phyloP scores from a whole-genome alignment of 1,140 invertebrate genomes.

The Campoletis sonorensis region DNA sequence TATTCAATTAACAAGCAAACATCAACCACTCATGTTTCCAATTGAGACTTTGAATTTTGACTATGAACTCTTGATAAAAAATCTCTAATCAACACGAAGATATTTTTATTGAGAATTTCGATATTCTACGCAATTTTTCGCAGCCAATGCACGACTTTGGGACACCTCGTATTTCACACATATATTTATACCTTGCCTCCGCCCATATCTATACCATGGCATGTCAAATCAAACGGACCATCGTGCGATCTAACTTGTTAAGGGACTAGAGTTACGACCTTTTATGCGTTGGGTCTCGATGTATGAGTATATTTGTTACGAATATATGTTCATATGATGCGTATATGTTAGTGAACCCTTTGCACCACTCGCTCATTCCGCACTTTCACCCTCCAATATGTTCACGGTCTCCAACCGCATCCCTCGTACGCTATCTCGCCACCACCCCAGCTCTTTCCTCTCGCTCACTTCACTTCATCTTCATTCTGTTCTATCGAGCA shows the following conservation, averaged over 20 bases:
- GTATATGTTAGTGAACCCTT: neutral
- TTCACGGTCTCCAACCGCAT: slow-evolving; percentile 20
- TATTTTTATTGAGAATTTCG: too few relatives aligned
- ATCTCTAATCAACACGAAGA: too few relatives aligned
- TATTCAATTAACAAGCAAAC: too few relatives aligned
- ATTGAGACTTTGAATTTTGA: too few relatives aligned
- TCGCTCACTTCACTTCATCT: slow-evolving; percentile 21
- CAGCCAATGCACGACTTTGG: too few relatives aligned
- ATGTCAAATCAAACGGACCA: neutral
- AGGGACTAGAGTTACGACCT: neutral
- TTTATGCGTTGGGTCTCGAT: neutral
- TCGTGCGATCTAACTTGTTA: neutral
- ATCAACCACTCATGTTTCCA: too few relatives aligned
- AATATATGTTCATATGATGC: neutral
- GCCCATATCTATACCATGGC: too few relatives aligned
- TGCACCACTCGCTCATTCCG: slow-evolving; percentile 27
- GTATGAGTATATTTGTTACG: neutral
- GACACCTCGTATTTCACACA: too few relatives aligned
- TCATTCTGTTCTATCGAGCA: slow-evolving; percentile 24
- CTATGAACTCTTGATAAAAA: too few relatives aligned
- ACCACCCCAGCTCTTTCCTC: slow-evolving; percentile 4
- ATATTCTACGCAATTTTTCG: too few relatives aligned
- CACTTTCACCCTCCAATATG: neutral
- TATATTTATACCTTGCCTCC: too few relatives aligned
- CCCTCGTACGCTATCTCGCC: slow-evolving; percentile 11